Conservation (phyloP, 2,797 vertebrate genomes). For the Falco concolor region DNA sequence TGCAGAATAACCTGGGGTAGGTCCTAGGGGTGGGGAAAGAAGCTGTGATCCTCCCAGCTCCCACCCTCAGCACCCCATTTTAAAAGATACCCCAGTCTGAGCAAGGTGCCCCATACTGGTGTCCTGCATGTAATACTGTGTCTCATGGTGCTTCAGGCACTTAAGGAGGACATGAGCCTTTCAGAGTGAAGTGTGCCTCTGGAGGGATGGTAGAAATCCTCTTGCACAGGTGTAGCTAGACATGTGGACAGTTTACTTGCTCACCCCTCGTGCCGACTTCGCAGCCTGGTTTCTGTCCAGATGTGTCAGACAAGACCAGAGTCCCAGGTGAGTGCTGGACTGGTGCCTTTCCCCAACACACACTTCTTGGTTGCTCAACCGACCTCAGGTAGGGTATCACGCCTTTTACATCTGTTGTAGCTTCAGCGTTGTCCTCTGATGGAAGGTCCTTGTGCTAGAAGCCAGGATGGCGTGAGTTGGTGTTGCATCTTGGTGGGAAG, state of each 20-base stretch:
- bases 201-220: not conserved
- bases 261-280: not conserved
- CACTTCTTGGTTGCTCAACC: not conserved
- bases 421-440: not conserved
- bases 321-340: not conserved
- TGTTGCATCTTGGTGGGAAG: not conserved
- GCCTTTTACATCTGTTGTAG: not conserved
- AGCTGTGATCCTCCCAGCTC: not conserved
- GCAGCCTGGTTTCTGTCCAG: not conserved
- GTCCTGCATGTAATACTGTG: not conserved
- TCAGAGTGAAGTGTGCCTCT: not conserved
- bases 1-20: not conserved
- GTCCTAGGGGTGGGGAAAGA: not conserved
- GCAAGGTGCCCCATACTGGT: not conserved
- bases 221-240: not conserved
- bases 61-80: not conserved
- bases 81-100: not conserved
- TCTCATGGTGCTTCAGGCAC: not conserved
- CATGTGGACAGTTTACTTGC: not conserved
- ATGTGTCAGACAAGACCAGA: not conserved
- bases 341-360: not conserved
- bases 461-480: not conserved
- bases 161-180: not conserved
- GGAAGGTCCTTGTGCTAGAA: not conserved
- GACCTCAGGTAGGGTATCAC: accelerated